Base-by-base conservation (phyloP, 2,113 vertebrate genomes). In the Myrmecobius fasciatus region DNA sequence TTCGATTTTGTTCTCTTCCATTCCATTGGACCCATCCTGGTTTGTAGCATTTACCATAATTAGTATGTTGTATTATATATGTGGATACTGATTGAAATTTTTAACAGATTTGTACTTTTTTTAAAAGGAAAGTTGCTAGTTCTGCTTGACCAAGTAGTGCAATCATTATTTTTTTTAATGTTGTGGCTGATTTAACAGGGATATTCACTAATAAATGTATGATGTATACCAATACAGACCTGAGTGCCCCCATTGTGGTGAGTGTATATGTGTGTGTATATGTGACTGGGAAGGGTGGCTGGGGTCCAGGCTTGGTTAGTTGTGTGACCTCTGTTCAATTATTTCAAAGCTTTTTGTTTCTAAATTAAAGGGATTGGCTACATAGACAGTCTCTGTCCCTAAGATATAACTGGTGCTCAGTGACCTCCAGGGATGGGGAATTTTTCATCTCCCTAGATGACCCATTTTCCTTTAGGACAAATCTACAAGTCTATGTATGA, bases 101-200 rank as follows among this genome's bases (percentile, higher is more conserved):
- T 99, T 99, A 99, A 99, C 99, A 99, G 99, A 99, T 99, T 99
- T 99, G 99, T 99, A 99, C 99, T 99, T 99, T 99, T 99, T 99
- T 99, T 99, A 99, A 99, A 99, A 99, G 99, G 99, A 99, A 99
- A 99, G 99, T 99, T 99, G 99, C 99, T 99, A 99, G 99, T 99
- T 99, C 99, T 99, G 99, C 99, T 99, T 99, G 99, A 99, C 99
- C 99, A 99, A 99, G 99, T 99, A 99, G 99, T 99, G 99, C 99
- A 99, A 99, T 99, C 99, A 99, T 99, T 99, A 99, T 99, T 99
- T 99, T 99, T 99, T 99, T 99, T 99, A 99, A 99, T 99, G 99
- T 99, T 99, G 99, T 99, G 99, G 99, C 99, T 99, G 99, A 99
- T 99, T 99, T 99, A 99, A 99, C 99, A 99, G 99, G 99, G 99